Evolutionary conservation across 2,888 invertebrate species (phyloP), one percentile per base, ranked within the genome.

Genomic region (Heliconius hortense): DNA sequence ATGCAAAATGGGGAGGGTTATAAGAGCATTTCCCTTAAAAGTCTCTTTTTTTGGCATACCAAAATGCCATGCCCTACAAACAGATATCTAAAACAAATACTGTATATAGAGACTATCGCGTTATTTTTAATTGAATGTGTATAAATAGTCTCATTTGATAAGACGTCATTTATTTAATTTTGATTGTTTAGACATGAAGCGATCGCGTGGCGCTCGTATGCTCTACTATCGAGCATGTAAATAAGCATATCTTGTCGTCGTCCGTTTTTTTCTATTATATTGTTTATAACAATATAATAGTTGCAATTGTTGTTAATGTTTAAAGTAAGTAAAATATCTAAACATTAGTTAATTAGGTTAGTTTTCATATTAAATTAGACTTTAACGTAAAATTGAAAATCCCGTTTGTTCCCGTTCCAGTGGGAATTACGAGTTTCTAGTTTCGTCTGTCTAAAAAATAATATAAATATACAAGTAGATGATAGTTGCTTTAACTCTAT

Each of bases 151-250:
- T 28, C 48, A 68, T 53, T 69, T 28, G 53, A 56, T 56, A 56
- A 56, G 31, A n/a, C 53, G 53, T 69, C 56, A 69, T 53, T 11
- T 68, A 64, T 64, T 64, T 48, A 28, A 53, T 68, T 69, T 68
- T 28, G 26, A 53, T 53, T 69, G 56, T 56, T 56, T 31, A 31
- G 56, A 31, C 56, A 56, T n/a, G 69, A 56, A 35, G 69, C 28
- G 69, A 31, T 15, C n/a, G 69, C 69, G 69, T 69, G 56, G 69
- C 31, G 69, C 56, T n/a, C n/a, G 56, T 69, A 31, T 69, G 69
- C 13, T 68, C n/a, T 31, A n/a, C 68, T 68, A 13, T 35, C 18
- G 5, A 53, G n/a, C n/a, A n/a, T n/a, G n/a, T n/a, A n/a, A n/a
- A n/a, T n/a, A n/a, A 8, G 4, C n/a, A n/a, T n/a, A 56, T 21